Percentiles rank a stretch among this genome's conserved stretches.
Conservation (phyloP, 2,113 vertebrate genomes). For the Eclectus roratus region DNA sequence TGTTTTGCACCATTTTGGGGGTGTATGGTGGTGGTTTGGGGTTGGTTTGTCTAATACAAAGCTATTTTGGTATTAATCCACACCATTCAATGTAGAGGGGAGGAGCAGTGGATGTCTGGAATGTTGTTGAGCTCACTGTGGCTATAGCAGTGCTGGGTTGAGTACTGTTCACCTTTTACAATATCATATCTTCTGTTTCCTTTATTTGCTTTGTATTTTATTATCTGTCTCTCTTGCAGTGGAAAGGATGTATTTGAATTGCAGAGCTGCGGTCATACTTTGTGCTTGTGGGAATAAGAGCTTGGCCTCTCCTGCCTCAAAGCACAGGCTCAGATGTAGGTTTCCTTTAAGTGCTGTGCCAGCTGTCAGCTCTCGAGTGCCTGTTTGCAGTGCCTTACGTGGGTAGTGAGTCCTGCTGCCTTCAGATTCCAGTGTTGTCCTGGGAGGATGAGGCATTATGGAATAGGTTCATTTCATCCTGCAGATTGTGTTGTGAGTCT, state of each 20-base stretch:
- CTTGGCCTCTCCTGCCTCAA: background rate
- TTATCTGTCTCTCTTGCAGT: background rate
- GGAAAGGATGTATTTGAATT: conserved; percentile 24
- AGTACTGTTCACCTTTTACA: background rate
- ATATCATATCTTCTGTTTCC: background rate
- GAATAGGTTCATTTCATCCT: background rate
- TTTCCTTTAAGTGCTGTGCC: background rate
- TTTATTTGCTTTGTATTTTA: background rate
- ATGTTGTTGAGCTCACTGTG: background rate
- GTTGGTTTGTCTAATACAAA: background rate
- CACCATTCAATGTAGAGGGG: background rate
- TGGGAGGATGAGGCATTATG: background rate
- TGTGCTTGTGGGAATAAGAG: conserved; percentile 4
- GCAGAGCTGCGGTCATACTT: background rate
- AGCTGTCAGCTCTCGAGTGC: background rate
- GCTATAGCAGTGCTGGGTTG: background rate
- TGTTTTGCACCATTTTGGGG: background rate
- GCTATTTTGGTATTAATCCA: background rate
- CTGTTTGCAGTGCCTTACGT: background rate
- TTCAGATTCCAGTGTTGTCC: background rate
- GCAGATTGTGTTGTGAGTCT: background rate
- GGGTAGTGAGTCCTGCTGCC: background rate
- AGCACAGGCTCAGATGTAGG: conserved; percentile 23
- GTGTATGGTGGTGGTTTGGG: background rate
- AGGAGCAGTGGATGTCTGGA: background rate